Evolutionary conservation across 1,140 invertebrate genomes (phyloP), one percentile per base, ranked within the genome.

Genomic region (Pseudomyrmex pallidus): DNA sequence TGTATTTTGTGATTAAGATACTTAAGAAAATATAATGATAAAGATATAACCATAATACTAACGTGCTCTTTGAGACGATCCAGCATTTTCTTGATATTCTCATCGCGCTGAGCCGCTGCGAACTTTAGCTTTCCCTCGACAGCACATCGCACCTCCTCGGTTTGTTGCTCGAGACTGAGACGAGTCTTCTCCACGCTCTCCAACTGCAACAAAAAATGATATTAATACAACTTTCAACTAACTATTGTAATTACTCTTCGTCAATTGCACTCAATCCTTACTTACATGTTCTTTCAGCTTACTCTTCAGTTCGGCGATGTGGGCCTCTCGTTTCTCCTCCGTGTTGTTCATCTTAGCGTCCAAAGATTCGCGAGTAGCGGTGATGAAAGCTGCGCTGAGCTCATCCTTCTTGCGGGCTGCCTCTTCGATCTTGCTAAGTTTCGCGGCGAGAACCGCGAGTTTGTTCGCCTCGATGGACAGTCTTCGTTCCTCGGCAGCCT

Each of bases 11-110:
- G 5, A 35, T 35, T 35, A 3, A 35, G 5, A 35, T 35, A 35
- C 5, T 7, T 0, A 7, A 7, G 35, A 35, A 35, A 35, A 20
- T 20, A 7, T 12, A 48, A 70, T 76, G 22, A n/a, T 46, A 44
- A 17, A 46, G 5, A n/a, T 15, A 9, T 15, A 44, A 1, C 1
- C 2, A 63, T 63, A 25, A 70, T 80, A 96, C 96, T 96, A 92
- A 98, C 98, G 94, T 98, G 97, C 93, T 98, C 97, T 93, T 97
- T 97, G 9, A 99, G 96, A 87, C 97, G 97, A 89, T 98, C 97
- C 74, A 98, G 94, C 96, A 98, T 97, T 92, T 97, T 97, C 94
- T 97, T 97, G 67, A 98, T 96, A 92, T 98, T 97, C 90, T 97
- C 97, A 93, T 98, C 97, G 85, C 98, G 96, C 93, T 98, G 97